Percentiles rank a stretch among this genome's conserved stretches.
phyloP scores from a whole-genome alignment of 2,888 invertebrate genomes.

The Stramonita haemastoma region DNA sequence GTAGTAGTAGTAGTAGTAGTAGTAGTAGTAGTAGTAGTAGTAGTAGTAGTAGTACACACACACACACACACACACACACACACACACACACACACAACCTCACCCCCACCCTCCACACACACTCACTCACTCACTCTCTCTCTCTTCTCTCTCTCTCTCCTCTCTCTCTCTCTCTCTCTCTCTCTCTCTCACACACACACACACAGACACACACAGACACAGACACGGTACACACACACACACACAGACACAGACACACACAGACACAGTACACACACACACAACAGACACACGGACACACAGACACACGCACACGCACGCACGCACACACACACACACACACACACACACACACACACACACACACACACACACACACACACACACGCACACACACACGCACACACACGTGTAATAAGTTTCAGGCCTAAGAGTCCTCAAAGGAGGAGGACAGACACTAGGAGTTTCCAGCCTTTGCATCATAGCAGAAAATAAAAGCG shows the following conservation, averaged over 20 bases:
- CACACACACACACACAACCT: too few relatives aligned
- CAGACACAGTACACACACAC: too few relatives aligned
- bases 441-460: too few relatives aligned
- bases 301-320: not conserved
- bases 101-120: not conserved
- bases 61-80: too few relatives aligned
- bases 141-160: too few relatives aligned
- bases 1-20: too few relatives aligned
- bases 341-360: not conserved
- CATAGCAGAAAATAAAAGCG: too few relatives aligned
- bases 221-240: not conserved
- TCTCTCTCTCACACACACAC: not conserved
- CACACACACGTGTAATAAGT: not conserved
- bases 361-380: not conserved
- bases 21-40: too few relatives aligned
- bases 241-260: conserved; percentile 14
- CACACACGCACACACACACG: not conserved
- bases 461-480: too few relatives aligned
- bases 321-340: conserved; percentile 11
- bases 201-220: not conserved
- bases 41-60: too few relatives aligned
- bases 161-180: too few relatives aligned
- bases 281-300: not conserved
- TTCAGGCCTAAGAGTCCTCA: too few relatives aligned
- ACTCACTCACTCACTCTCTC: not conserved